A percentile compares a stretch with the other conserved stretches of the same genome.
Conservation (phyloP, 2,888 invertebrate species). For the Matsumyia berberina region DNA sequence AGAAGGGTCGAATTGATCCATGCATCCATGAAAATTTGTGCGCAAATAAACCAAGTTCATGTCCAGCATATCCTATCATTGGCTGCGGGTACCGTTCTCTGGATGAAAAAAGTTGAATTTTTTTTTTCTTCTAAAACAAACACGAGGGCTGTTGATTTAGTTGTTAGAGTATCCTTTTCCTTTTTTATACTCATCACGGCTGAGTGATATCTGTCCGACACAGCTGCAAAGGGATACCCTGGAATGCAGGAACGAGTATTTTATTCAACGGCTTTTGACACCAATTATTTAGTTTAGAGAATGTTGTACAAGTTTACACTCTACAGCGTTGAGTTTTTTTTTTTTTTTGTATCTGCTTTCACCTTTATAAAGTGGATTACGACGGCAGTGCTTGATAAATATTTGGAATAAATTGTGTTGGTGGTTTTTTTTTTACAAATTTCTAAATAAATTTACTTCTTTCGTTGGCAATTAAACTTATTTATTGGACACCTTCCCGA, state of each 20-base stretch:
- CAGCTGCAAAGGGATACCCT: conserved; percentile 10
- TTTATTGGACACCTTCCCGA: too few relatives aligned
- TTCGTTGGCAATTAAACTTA: too few relatives aligned
- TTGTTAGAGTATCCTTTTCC: conserved; percentile 27
- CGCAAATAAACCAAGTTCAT: conserved; percentile 26
- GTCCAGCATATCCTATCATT: conserved; percentile 18
- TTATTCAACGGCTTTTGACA: conserved; percentile 36
- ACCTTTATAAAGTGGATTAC: conserved; percentile 1
- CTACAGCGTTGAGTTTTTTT: neutral
- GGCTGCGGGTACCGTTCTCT: neutral
- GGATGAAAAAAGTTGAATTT: neutral
- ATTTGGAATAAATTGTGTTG: too few relatives aligned
- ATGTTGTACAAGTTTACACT: conserved; percentile 1
- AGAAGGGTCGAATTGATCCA: neutral
- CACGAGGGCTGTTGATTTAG: conserved; percentile 38
- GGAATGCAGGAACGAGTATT: neutral
- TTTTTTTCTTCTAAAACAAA: neutral
- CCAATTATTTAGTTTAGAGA: conserved; percentile 19
- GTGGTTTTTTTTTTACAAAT: too few relatives aligned
- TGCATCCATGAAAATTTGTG: conserved; percentile 8
- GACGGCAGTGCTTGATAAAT: conserved; percentile 3
- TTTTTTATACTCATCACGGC: conserved; percentile 10
- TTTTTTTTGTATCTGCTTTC: neutral
- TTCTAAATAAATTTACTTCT: too few relatives aligned
- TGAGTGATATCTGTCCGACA: conserved; percentile 14